Evolutionary conservation across 2,888 invertebrate genomes (phyloP), one percentile per base, ranked within the genome.

Genomic region (Caenorhabditis japonica): DNA sequence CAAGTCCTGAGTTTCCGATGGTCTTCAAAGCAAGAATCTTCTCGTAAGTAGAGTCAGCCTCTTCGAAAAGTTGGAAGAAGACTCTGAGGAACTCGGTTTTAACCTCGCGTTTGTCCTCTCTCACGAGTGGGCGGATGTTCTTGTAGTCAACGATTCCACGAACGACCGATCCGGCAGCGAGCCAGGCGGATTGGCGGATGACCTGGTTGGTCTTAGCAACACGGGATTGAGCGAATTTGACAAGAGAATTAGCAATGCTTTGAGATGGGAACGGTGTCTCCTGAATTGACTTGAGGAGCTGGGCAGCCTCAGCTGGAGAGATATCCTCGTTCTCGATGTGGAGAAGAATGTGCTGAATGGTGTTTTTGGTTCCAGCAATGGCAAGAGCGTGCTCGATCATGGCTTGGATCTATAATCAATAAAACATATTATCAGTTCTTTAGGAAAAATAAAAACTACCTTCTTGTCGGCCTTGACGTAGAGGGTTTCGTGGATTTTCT

Each of bases 1-100:
- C 83, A 41, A 85, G 61, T 64, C 80, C 87, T 34, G 85, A 80
- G 79, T 87, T 87, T 69, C 79, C 82, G 52, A 87, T 30, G 36
- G 85, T 70, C 75, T 85, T 85, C 62, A 87, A 74, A 56, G 79
- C 80, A 49, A 86, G 74, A 33, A 87, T 49, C 72, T 83, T 82
- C 68, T 84, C 82, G 74, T 80, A 81, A 41, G 69, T 61, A 49
- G 64, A 76, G 27, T 72, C 75, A 36, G 79, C 76, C 53, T 58
- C 17, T 15, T 73, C 73, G 75, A 55, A 82, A 55, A 75, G 49
- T 46, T 77, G 52, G 79, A 83, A 80, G 61, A 83, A 51, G 36
- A 60, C 43, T 17, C 43, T 34, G 46, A 60, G 34, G 71, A 66
- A 73, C 59, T 71, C 62, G 34, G 77, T 30, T 66, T 75, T 75